These are phyloP conservation scores for Calephelis perditalis DNA, from an alignment of 2,888 invertebrate species.

Conservation along the genomic window DNA sequence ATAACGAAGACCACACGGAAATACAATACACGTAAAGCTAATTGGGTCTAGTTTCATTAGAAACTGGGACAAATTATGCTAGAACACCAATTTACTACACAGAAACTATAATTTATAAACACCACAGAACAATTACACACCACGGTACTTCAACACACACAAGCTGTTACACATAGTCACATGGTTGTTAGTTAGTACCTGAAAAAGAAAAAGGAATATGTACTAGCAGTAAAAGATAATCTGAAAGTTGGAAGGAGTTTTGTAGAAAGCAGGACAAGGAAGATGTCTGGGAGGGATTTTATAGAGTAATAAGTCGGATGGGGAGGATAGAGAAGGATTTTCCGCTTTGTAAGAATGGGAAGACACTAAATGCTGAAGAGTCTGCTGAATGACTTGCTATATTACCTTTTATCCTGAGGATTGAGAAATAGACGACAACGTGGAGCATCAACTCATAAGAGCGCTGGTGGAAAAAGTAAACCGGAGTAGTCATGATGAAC, in stretches of 20 bases:
- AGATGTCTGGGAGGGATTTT: no score
- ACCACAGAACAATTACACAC: conserved; percentile 9
- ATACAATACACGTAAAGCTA: no score
- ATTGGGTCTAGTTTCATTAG: neutral
- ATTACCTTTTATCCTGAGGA: conserved; percentile 24
- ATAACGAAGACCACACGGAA: no score
- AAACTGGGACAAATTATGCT: conserved; percentile 9
- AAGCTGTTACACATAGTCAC: neutral
- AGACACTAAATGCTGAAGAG: conserved; percentile 5
- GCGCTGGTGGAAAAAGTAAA: neutral
- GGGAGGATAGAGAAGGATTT: conserved; percentile 10
- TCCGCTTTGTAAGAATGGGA: conserved; percentile 15
- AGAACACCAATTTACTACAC: neutral
- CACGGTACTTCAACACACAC: neutral
- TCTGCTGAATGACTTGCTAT: conserved; percentile 17
- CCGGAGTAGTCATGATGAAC: neutral
- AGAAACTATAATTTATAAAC: neutral
- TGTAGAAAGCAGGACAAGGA: no score
- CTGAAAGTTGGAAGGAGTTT: no score
- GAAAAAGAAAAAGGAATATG: conserved; percentile 9
- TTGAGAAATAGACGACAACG: neutral
- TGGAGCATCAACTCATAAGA: neutral
- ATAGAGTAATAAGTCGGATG: neutral
- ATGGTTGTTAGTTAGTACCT: neutral
- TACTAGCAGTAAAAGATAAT: neutral